Evolutionary conservation across 2,888 invertebrate genomes (phyloP).

Genomic region (Pristionchus arcanus): DNA sequence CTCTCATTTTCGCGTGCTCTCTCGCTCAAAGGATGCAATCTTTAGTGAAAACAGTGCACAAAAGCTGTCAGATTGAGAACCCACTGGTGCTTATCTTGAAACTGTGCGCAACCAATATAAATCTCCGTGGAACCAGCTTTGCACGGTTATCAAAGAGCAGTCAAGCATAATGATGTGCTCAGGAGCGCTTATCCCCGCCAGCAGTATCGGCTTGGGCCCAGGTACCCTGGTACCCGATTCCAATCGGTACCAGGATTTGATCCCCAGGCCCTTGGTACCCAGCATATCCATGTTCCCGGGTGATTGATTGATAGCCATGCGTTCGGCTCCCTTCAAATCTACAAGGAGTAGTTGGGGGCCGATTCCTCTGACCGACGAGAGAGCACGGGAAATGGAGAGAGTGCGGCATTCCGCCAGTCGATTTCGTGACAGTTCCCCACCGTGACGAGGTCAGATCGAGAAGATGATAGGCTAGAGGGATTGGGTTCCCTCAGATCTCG

Average conservation of each 20-base stretch:
- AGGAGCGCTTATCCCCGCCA: not conserved
- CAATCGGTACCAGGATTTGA: not conserved
- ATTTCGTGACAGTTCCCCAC: constrained; percentile 20
- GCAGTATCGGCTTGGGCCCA: not conserved
- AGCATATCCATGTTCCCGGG: not conserved
- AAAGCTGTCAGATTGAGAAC: not conserved
- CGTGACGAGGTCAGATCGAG: constrained; percentile 33
- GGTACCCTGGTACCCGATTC: not conserved
- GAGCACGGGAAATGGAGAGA: not conserved
- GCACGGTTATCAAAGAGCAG: not conserved
- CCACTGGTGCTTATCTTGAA: too few species aligned
- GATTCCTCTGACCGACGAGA: not conserved
- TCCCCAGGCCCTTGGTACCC: not conserved
- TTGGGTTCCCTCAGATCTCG: not conserved
- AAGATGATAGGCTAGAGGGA: not conserved
- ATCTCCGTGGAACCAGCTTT: not conserved
- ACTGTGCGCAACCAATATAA: not conserved
- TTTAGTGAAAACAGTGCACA: not conserved
- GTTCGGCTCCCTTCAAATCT: constrained; percentile 1
- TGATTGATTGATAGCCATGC: constrained; percentile 25
- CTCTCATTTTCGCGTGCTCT: not conserved
- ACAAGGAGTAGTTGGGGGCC: not conserved
- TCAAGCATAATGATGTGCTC: not conserved
- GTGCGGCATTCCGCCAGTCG: not conserved
- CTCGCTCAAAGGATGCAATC: not conserved